phyloP scores from a whole-genome alignment of 2,797 vertebrate genomes.

The Cyprinodon diabolis region DNA sequence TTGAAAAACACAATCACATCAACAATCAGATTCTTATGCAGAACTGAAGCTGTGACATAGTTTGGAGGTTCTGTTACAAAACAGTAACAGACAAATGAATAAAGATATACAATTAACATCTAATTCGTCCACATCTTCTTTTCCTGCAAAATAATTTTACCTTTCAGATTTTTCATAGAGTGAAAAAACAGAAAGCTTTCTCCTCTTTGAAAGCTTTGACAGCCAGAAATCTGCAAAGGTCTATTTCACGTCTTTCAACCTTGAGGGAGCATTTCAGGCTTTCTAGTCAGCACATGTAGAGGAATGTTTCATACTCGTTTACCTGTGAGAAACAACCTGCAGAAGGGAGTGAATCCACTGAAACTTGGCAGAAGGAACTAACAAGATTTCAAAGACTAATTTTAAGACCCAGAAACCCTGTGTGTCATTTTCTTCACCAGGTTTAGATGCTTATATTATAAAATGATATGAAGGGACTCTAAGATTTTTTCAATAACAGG shows the following conservation, averaged over 20 bases:
- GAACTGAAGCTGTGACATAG: neutral
- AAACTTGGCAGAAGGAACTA: conserved; percentile 62
- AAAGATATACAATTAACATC: neutral
- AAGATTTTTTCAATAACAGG: too few species aligned
- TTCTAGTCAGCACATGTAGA: conserved; percentile 56
- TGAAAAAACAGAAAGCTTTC: neutral
- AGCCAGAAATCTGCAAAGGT: conserved; percentile 17
- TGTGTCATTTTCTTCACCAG: conserved; percentile 2
- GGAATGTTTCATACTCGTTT: conserved; percentile 61
- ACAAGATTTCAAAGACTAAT: conserved; percentile 21
- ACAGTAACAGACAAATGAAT: neutral
- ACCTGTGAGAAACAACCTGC: conserved; percentile 62
- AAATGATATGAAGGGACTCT: neutral
- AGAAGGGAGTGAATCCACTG: conserved; percentile 52
- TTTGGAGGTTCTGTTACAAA: neutral
- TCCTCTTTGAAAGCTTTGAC: conserved; percentile 8
- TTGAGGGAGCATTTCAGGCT: conserved; percentile 40
- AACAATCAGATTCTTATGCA: neutral
- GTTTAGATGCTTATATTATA: neutral
- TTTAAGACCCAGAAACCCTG: conserved; percentile 18
- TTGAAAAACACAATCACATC: neutral
- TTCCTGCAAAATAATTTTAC: neutral
- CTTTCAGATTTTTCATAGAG: conserved; percentile 2
- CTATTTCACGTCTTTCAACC: conserved; percentile 39
- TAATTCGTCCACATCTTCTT: neutral